These are phyloP conservation scores for Drosophila lutescens DNA, from an alignment of 2,888 invertebrate species.

Conservation along the genomic window DNA sequence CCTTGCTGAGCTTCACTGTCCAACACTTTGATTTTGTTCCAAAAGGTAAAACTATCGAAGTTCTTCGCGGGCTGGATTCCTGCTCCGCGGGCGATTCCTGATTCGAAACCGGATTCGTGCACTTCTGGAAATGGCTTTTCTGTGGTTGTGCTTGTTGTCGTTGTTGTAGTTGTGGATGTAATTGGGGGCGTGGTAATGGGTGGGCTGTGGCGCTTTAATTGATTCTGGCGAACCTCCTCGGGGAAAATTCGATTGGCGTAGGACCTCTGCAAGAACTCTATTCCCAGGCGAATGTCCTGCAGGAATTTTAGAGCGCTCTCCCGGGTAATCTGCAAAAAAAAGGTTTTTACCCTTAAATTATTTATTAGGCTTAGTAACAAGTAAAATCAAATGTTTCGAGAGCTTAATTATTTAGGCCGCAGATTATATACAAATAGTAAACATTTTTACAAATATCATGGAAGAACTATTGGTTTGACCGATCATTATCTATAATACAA, in stretches of 20 bases:
- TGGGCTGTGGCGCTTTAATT: slow-evolving; percentile 71
- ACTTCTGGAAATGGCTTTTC: slow-evolving; percentile 72
- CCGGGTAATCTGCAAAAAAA: slow-evolving; percentile 87
- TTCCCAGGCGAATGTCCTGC: slow-evolving; percentile 90
- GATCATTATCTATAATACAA: no score
- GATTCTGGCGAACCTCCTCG: slow-evolving; percentile 81
- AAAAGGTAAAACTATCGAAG: slow-evolving; percentile 80
- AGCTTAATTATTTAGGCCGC: not conserved
- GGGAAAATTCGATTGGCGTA: slow-evolving; percentile 82
- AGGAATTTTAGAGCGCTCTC: slow-evolving; percentile 91
- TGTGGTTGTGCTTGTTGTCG: slow-evolving; percentile 75
- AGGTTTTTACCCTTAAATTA: no score
- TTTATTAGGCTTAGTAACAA: no score
- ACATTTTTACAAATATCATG: not conserved
- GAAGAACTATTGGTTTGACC: no score
- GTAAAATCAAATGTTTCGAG: not conserved
- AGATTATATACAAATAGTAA: not conserved
- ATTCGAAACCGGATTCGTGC: slow-evolving; percentile 44
- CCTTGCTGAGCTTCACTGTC: slow-evolving; percentile 73
- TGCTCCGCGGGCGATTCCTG: slow-evolving; percentile 45
- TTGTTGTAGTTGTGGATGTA: slow-evolving; percentile 53
- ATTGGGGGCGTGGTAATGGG: slow-evolving; percentile 51
- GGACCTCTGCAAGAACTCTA: slow-evolving; percentile 88
- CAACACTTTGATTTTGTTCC: slow-evolving; percentile 81
- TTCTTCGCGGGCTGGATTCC: slow-evolving; percentile 59